Conservation (phyloP, 1,140 invertebrate genomes). For the Ceratosolen fusciceps region DNA sequence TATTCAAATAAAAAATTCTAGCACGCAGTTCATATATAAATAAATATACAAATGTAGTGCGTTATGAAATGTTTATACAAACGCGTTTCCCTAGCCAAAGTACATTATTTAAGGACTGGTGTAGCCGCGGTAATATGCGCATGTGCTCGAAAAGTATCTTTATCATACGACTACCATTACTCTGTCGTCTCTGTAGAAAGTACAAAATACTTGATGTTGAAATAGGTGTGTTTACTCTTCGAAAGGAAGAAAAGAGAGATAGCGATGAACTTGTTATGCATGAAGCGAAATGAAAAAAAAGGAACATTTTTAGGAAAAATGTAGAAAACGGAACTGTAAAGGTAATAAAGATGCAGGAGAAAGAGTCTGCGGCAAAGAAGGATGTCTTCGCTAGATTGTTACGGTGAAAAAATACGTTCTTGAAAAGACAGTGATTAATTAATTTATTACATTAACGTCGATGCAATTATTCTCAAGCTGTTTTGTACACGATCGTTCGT, state of each 20-base stretch:
- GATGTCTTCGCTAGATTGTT: slow-evolving; percentile 27
- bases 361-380: slow-evolving; percentile 4
- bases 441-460: too few relatives aligned
- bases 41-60: too few relatives aligned
- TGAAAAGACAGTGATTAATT: slow-evolving; percentile 17
- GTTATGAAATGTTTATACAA: neutral
- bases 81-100: neutral
- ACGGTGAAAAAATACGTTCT: neutral
- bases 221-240: slow-evolving; percentile 1
- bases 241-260: slow-evolving; percentile 21
- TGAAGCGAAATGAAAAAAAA: slow-evolving; percentile 34
- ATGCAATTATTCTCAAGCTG: too few relatives aligned
- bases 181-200: neutral
- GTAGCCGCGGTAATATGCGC: neutral
- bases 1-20: too few relatives aligned
- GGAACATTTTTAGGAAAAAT: slow-evolving; percentile 10
- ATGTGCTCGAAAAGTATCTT: neutral
- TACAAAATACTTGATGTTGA: neutral
- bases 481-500: too few relatives aligned
- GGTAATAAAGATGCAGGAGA: neutral
- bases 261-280: neutral
- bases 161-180: neutral
- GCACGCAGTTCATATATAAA: too few relatives aligned
- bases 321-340: slow-evolving; percentile 16
- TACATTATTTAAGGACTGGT: neutral